A percentile compares a stretch with the other conserved stretches of the same genome.
These are phyloP conservation scores for Euzophera pinguis DNA, from an alignment of 2,888 invertebrate species.

Conservation along the genomic window DNA sequence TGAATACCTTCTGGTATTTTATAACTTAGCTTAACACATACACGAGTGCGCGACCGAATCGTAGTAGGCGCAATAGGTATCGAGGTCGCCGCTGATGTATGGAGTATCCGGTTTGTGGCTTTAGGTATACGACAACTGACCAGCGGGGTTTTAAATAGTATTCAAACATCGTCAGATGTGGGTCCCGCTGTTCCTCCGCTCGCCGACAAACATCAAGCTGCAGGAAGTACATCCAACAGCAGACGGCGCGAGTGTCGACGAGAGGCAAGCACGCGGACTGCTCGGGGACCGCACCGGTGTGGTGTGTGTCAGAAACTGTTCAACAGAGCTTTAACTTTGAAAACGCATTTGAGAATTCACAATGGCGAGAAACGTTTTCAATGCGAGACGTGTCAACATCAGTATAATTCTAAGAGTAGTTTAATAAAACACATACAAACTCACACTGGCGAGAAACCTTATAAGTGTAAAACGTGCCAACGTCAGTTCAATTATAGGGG, in stretches of 20 bases:
- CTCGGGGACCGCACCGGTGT: background rate
- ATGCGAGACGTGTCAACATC: background rate
- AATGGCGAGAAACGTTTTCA: background rate
- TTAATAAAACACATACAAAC: background rate
- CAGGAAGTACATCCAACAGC: background rate
- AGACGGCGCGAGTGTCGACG: background rate
- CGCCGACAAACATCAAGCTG: background rate
- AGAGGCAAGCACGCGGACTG: background rate
- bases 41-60: no score
- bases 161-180: background rate
- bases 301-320: background rate
- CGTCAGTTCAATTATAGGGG: background rate
- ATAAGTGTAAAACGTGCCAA: background rate
- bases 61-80: no score
- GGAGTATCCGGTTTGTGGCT: no score
- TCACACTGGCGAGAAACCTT: background rate
- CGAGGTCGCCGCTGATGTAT: no score
- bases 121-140: no score
- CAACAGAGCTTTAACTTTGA: background rate
- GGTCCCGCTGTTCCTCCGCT: background rate
- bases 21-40: no score
- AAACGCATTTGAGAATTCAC: background rate
- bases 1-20: no score
- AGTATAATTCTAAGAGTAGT: background rate
- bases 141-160: no score